Conservation (phyloP, 1,140 invertebrate species). For the Heliothis subflexa region DNA sequence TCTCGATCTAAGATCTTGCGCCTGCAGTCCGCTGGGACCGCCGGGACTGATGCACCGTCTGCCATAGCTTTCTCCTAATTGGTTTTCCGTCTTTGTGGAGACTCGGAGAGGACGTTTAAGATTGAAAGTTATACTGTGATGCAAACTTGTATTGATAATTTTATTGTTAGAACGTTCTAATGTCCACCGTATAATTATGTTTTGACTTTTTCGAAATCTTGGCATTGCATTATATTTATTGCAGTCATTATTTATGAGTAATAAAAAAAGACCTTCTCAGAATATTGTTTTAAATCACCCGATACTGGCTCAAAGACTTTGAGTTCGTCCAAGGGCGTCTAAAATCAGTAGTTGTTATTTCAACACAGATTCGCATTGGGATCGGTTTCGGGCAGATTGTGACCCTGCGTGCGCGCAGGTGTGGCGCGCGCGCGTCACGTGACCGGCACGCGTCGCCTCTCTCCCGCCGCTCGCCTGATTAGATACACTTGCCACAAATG, state of each 20-base stretch:
- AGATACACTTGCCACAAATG: constrained; percentile 76
- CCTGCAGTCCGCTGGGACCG: constrained; percentile 55
- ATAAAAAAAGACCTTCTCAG: background rate
- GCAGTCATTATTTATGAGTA: background rate
- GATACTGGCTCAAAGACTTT: background rate
- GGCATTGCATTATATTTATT: background rate
- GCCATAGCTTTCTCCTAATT: constrained; percentile 40
- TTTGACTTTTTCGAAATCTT: too few relatives aligned
- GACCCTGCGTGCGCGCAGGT: constrained; percentile 56
- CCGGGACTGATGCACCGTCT: constrained; percentile 48
- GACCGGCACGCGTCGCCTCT: constrained; percentile 56
- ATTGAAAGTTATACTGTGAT: background rate
- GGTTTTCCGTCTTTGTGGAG: constrained; percentile 9
- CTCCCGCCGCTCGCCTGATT: constrained; percentile 61
- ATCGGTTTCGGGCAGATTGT: constrained; percentile 25
- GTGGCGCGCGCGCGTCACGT: constrained; percentile 59
- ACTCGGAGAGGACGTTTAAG: background rate
- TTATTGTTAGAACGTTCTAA: too few relatives aligned
- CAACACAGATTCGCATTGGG: constrained; percentile 42
- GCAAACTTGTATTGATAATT: too few relatives aligned
- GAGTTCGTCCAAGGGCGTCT: constrained; percentile 22
- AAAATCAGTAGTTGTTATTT: constrained; percentile 41
- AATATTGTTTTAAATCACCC: constrained; percentile 23
- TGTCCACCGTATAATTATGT: too few relatives aligned
- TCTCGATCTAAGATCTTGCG: constrained; percentile 74